Base-by-base conservation (phyloP, 2,888 invertebrate genomes). In the Zygaena filipendulae region DNA sequence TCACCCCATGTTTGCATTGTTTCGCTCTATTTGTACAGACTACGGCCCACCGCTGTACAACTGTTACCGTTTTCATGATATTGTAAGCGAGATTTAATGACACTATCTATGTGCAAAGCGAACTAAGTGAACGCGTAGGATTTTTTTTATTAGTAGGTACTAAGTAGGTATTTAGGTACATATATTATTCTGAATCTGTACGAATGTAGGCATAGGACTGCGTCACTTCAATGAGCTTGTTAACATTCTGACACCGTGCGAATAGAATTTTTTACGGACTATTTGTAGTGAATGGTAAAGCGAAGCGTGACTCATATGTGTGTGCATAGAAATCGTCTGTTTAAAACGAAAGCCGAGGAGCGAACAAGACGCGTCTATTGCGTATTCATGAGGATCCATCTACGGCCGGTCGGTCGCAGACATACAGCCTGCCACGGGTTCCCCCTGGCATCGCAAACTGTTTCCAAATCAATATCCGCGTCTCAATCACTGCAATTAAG, bases 401-500 rank as follows among this genome's bases (percentile, higher is more conserved):
- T 60, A 60, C 64, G 62, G 56, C 52, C 62, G 59, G 53, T 53
- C 54, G 16, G 7, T 7, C 5, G 7, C 16, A 16, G 7, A 7
- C 7, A 6, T 7, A 50, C 51, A 48, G 51, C 43, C 50, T 43
- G 47, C 38, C 36, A 41, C 33, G 31, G 39, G n/a, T n/a, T n/a
- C n/a, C n/a, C n/a, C n/a, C 42, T 43, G 45, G 44, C 58, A 49
- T 51, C 45, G 52, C 56, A 58, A 64, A 66, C 62, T 67, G 66
- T 68, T 70, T 64, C 66, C 38, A 63, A 75, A 77, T 74, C 77
- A 70, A 77, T 77, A 75, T 72, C 71, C 67, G 64, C 72, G 72
- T 75, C 71, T 75, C 70, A 74, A 75, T 77, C 74, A 74, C 67
- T 59, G 69, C 70, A 74, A 77, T 77, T 74, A 74, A 62, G 61